A percentile compares a stretch with the other conserved stretches of the same genome.
These are phyloP conservation scores for Saccostrea glomerata DNA, from an alignment of 1,140 invertebrate genomes.

Conservation along the genomic window DNA sequence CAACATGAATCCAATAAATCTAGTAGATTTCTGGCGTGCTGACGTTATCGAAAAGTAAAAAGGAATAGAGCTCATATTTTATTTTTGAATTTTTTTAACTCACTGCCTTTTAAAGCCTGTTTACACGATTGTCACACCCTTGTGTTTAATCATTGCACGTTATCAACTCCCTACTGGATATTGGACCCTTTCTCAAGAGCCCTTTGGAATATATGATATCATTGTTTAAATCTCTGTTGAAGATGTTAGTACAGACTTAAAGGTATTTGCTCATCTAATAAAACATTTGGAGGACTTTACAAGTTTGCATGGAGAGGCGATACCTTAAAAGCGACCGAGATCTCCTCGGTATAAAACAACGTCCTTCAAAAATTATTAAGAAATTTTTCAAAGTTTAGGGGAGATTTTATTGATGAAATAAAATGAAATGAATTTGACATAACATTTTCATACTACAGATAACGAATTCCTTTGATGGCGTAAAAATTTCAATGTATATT, in stretches of 20 bases:
- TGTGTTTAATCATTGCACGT: constrained; percentile 1
- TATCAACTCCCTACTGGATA: constrained; percentile 4
- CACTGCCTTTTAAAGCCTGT: constrained; percentile 23
- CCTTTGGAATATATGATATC: constrained; percentile 24
- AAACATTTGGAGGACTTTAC: constrained; percentile 30
- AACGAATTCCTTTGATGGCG: neutral
- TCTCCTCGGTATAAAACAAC: neutral
- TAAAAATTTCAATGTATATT: neutral
- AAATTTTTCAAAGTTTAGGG: neutral
- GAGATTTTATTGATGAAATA: neutral
- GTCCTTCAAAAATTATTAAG: neutral
- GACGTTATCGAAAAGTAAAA: constrained; percentile 19
- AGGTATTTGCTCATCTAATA: constrained; percentile 34
- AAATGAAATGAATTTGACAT: neutral
- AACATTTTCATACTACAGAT: neutral
- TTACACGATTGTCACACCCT: constrained; percentile 8
- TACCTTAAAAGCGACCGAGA: constrained; percentile 23
- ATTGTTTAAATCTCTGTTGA: constrained; percentile 31
- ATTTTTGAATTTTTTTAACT: constrained; percentile 13
- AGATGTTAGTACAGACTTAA: constrained; percentile 27
- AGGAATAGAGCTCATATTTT: constrained; percentile 26
- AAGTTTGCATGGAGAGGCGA: constrained; percentile 25
- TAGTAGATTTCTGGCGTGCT: neutral
- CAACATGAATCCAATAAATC: neutral
- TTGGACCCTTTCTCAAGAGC: constrained; percentile 18